Conservation (phyloP, 2,113 vertebrate species). For the Ictidomys tridecemlineatus region DNA sequence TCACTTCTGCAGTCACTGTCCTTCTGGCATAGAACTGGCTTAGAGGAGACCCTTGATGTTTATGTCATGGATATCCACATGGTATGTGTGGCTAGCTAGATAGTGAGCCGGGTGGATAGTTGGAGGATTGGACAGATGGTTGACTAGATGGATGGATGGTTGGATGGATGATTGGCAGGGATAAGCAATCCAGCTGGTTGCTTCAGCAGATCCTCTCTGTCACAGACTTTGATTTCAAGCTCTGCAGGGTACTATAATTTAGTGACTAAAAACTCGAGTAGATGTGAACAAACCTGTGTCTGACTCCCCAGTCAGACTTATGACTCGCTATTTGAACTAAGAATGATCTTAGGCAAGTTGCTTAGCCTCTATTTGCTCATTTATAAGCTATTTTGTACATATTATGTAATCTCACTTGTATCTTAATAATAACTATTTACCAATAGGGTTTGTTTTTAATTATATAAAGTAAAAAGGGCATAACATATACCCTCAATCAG, state of each 20-base stretch:
- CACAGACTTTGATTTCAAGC: background rate
- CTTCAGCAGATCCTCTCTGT: background rate
- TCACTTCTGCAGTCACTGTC: background rate
- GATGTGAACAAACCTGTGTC: background rate
- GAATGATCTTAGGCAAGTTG: background rate
- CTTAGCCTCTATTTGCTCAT: background rate
- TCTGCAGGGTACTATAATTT: background rate
- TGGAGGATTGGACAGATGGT: background rate
- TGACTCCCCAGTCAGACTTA: background rate
- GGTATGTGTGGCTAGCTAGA: background rate
- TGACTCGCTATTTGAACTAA: background rate
- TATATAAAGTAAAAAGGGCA: background rate
- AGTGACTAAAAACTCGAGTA: background rate
- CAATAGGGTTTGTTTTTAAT: background rate
- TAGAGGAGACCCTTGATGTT: background rate
- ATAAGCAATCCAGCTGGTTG: background rate
- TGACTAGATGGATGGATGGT: background rate
- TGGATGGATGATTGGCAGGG: background rate
- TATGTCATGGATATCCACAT: background rate
- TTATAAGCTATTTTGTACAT: background rate
- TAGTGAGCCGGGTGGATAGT: background rate
- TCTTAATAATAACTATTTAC: background rate
- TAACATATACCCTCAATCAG: background rate
- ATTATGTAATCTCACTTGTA: background rate
- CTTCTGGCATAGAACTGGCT: background rate